phyloP scores from a whole-genome alignment of 2,888 invertebrate genomes.

The Cheilosia scutellata region DNA sequence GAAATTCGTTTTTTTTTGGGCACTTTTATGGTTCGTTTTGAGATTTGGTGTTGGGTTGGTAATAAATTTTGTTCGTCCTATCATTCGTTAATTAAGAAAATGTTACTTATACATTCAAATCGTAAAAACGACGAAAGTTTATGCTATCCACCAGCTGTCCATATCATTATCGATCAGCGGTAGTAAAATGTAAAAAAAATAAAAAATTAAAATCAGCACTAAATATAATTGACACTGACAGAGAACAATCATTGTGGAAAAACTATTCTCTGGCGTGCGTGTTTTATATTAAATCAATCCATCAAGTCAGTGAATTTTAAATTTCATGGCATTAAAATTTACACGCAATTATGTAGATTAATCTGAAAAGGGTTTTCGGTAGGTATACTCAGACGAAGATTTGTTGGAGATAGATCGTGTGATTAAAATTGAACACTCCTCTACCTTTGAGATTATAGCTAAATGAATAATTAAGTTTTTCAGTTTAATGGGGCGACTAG shows the following conservation, averaged over 20 bases:
- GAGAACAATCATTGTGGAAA: conserved; percentile 6
- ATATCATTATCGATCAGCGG: conserved; percentile 37
- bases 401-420: neutral
- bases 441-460: neutral
- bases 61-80: conserved; percentile 68
- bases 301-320: conserved; percentile 44
- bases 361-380: conserved; percentile 22
- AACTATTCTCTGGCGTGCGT: neutral
- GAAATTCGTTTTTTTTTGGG: conserved; percentile 16
- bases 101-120: conserved; percentile 50
- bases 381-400: neutral
- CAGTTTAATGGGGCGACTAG: neutral
- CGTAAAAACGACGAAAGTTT: conserved; percentile 35
- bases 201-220: conserved; percentile 45
- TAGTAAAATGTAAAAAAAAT: conserved; percentile 13
- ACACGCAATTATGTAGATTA: conserved; percentile 60
- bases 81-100: conserved; percentile 75
- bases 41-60: conserved; percentile 53
- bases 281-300: conserved; percentile 44
- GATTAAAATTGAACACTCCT: conserved; percentile 4
- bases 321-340: conserved; percentile 32
- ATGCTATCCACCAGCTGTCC: conserved; percentile 1
- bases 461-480: conserved; percentile 1
- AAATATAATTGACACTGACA: conserved; percentile 51
- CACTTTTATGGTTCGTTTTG: conserved; percentile 62